These are phyloP conservation scores for Hyalella azteca DNA, from an alignment of 2,888 invertebrate species.

Conservation along the genomic window DNA sequence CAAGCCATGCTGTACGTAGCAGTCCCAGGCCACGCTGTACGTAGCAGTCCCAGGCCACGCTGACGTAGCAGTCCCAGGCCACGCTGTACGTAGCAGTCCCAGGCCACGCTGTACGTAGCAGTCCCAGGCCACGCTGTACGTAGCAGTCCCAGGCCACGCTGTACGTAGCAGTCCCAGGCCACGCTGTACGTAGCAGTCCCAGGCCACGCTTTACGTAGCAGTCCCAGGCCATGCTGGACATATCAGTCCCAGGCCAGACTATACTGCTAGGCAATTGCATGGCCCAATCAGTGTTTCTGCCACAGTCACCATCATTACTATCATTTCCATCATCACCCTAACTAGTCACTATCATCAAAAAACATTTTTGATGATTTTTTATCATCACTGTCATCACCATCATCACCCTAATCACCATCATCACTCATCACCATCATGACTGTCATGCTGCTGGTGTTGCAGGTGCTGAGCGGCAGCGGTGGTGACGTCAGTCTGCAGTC, in stretches of 20 bases:
- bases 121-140: background rate
- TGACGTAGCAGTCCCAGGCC: background rate
- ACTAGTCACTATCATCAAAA: background rate
- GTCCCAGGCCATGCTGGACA: background rate
- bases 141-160: background rate
- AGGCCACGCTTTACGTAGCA: background rate
- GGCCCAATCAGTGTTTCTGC: background rate
- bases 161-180: background rate
- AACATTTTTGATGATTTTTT: background rate
- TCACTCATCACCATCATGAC: background rate
- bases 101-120: background rate
- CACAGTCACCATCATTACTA: too few species aligned
- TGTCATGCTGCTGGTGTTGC: background rate
- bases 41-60: background rate
- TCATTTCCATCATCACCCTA: background rate
- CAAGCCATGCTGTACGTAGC: background rate
- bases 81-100: background rate
- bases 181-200: background rate
- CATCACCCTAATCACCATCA: background rate
- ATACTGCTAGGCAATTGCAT: background rate
- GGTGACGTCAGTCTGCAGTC: background rate
- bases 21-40: background rate
- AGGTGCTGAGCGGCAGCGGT: background rate
- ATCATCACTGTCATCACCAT: background rate
- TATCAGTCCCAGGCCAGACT: background rate